Evolutionary conservation across 2,113 vertebrate species (phyloP), one percentile per base, ranked within the genome.

Genomic region (Colaptes auratus): DNA sequence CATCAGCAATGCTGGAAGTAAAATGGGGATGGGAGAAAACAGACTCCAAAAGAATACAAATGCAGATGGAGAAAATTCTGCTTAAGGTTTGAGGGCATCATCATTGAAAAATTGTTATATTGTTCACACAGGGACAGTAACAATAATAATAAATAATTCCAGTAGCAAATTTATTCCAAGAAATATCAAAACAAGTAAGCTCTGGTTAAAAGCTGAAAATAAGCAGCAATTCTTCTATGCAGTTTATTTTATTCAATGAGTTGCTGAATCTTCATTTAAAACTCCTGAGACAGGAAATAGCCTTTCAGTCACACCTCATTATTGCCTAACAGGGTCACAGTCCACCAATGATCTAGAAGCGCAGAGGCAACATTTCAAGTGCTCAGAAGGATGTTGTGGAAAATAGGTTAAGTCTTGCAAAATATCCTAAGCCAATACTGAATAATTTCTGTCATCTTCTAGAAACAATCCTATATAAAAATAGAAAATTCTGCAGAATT

Each of bases 221-320:
- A 80, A 70, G 60, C 44, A 12, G 4, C 6, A 72, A 15, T 17
- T 6, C 35, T 78, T 72, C 44, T 31, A 8, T 30, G 28, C 12
- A 33, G 89, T 82, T 85, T 82, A 70, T 87, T 91, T 70, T 3
- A 70, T 75, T 82, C 53, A 59, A 24, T 66, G 59, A 31, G 20
- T 66, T 89, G 77, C 16, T 73, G 66, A 94, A 92, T 96, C 59
- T 84, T 92, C 58, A 55, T 84, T 94, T 89, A 4, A 50, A 94
- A 89, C 65, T 55, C 28, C 58, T 55, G 28, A 39, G 81, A 78
- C 59, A 58, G 89, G 89, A 95, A 95, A 93, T 5, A 85, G 66
- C 0, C 0, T 87, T 92, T 71, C 67, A 59, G 63, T 82, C 86
- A 84, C 88, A 94, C 78, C 46, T 93, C 86, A 63, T 86, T 89